Base-by-base conservation (phyloP, 2,797 vertebrate species). In the Galagoides demidoff region DNA sequence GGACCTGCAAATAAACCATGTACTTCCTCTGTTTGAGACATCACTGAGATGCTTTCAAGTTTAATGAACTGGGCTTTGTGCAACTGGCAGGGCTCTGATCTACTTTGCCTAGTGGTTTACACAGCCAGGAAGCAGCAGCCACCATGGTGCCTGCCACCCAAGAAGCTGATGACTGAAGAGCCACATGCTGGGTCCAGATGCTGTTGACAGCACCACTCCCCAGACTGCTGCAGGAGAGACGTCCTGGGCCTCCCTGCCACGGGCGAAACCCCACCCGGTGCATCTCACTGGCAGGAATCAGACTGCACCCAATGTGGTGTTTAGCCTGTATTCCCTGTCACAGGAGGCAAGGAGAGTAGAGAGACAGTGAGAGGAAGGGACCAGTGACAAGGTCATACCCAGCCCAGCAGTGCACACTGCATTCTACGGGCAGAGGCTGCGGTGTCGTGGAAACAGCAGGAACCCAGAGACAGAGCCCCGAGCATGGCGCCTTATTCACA, bases 31-130 rank as follows among this genome's bases (percentile, higher is more conserved):
- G 13, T 61, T 39, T 25, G 81, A 39, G 59, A 92, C 34, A 27
- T n/a, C 25, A n/a, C n/a, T 5, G 57, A 84, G n/a, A 17, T 5
- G 0, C 16, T 23, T 84, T 12, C 12, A 43, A 70, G 77, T 45
- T 71, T 20, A 59, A 20, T 7, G 81, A 92, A 22, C 45, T 0
- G 6, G 85, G 11, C 34, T 83, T 39, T 25, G 25, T 25, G 13
- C 3, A 2, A 10, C 20, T 6, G 7, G 34, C 8, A 39, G 43
- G 12, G 39, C 13, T 5, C 3, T 0, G 3, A 27, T 31, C 20
- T 9, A 8, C 68, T 37, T 34, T n/a, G n/a, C 5, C 49, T n/a
- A 31, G 22, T 8, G 39, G 66, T 22, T 16, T 16, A 16, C 20
- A 20, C 4, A 27, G 23, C 64, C 20, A 55, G 70, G 27, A n/a